Evolutionary conservation across 2,113 vertebrate species (phyloP), one percentile per base, ranked within the genome.

Genomic region (Aleadryas rufinucha): DNA sequence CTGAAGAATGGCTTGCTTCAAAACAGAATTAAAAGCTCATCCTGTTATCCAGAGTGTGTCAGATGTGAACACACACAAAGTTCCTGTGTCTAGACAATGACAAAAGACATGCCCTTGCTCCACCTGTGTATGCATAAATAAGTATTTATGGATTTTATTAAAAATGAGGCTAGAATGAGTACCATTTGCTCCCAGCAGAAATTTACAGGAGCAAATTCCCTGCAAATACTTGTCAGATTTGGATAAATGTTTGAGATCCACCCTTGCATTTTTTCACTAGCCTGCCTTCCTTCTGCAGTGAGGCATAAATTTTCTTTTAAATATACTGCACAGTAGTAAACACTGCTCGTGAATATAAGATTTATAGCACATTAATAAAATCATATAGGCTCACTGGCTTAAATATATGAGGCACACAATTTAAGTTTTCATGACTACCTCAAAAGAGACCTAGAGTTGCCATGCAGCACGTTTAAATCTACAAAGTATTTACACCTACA

Each of bases 361-460:
- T 97, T 97, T 97, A 97, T n/a, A 94, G 84, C 76, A 95, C 59
- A 80, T 96, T 97, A 97, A 97, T 96, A 96, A 97, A 97, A 97
- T 95, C 94, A 97, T 97, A 95, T 74, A 96, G 79, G 84, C 84
- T 92, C 90, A 80, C 95, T 87, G 93, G 94, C 76, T 96, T 96
- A 97, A 97, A 97, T 97, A 97, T 97, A 97, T 14, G 94, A 96
- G 95, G 91, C 90, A 87, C 84, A 96, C 92, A 86, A 95, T 96
- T 96, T 96, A 93, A 93, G 97, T 96, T 97, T 90, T 97, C 93
- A 91, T 90, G 87, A 95, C 95, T 90, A 89, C 64, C 87, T 96
- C 95, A 82, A 96, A 96, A 96, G 94, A 97, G 95, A 97, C 88
- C 79, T 93, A 87, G 86, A 90, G 89, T 93, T 96, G 86, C 93